Percentiles rank a stretch among this genome's conserved stretches.
Evolutionary conservation across 2,113 vertebrate species (phyloP).

Genomic region (Xyrauchen texanus): DNA sequence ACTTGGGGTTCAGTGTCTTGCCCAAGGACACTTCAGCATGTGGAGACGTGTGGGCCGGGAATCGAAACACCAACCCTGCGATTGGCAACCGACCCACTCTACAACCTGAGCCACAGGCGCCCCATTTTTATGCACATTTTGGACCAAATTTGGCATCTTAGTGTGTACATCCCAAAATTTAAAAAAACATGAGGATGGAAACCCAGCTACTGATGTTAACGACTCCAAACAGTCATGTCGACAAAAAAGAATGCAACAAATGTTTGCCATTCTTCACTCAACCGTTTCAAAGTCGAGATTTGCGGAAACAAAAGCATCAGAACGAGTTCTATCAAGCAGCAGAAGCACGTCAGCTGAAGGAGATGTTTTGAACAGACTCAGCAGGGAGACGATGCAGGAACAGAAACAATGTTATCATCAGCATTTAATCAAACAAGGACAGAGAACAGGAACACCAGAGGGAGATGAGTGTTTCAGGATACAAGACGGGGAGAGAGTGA

Average conservation of each 20-base stretch:
- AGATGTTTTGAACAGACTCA: neutral
- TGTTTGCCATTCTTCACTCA: neutral
- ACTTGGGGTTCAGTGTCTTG: too few relatives aligned
- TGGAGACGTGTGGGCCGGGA: too few relatives aligned
- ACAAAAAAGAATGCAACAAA: neutral
- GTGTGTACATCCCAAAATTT: too few relatives aligned
- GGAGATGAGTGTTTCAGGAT: neutral
- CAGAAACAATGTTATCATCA: conserved; percentile 7
- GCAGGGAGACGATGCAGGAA: neutral
- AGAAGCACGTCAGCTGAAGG: neutral
- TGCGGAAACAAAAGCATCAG: conserved; percentile 13
- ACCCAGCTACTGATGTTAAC: neutral
- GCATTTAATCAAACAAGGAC: conserved; percentile 30
- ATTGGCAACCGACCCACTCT: too few relatives aligned
- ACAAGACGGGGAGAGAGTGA: neutral
- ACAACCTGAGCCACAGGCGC: too few relatives aligned
- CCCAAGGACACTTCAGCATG: too few relatives aligned
- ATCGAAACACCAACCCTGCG: too few relatives aligned
- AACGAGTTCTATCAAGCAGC: conserved; percentile 27
- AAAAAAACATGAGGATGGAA: too few relatives aligned
- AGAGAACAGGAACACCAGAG: too few relatives aligned
- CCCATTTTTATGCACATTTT: too few relatives aligned
- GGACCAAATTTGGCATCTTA: too few relatives aligned
- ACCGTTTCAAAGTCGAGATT: neutral
- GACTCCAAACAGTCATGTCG: neutral